Base-by-base conservation (phyloP, 2,888 invertebrate genomes). In the Clitarchus hookeri region DNA sequence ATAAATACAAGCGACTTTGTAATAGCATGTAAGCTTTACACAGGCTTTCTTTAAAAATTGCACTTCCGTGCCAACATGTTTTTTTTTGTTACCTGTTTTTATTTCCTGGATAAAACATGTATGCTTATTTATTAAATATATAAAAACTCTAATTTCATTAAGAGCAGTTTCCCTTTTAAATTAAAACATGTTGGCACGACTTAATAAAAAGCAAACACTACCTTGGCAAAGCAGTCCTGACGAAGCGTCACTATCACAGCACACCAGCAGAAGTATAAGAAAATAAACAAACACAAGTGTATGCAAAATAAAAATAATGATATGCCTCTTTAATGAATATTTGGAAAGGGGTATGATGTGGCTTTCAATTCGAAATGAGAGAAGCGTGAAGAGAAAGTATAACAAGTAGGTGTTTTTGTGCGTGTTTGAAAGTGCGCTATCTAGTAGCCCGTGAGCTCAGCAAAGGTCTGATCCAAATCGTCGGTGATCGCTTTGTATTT, bases 371-470 rank as follows among this genome's bases (percentile, higher is more conserved):
- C 23, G 65, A 65, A 3, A 65, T 65, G 65, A 65, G 2, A n/a
- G 65, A 65, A 65, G n/a, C n/a, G 8, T 65, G 65, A 65, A 65
- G 65, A 65, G 65, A 65, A n/a, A 65, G n/a, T n/a, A n/a, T 65
- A 65, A 65, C 83, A 83, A 78, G 65, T 86, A 53, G 77, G 80
- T 87, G 36, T 87, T 84, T 84, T 85, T 36, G 79, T 82, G 82
- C 44, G 82, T 82, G 82, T 82, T 65, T 65, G 65, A 65, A 65
- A 65, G 26, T 87, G 84, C 78, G 83, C 84, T 83, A 84, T 93
- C 96, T 97, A 98, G 95, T 98, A 98, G 95, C 97, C 98, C 93
- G 97, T 97, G 94, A 98, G 95, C 94, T 98, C 98, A 92, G 97
- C 96, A 95, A 97, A 98, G 93, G 98, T 98, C 93, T 96, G 95